Evolutionary conservation across 2,113 vertebrate genomes (phyloP), one percentile per base, ranked within the genome.

Genomic region (Thunnus thynnus): DNA sequence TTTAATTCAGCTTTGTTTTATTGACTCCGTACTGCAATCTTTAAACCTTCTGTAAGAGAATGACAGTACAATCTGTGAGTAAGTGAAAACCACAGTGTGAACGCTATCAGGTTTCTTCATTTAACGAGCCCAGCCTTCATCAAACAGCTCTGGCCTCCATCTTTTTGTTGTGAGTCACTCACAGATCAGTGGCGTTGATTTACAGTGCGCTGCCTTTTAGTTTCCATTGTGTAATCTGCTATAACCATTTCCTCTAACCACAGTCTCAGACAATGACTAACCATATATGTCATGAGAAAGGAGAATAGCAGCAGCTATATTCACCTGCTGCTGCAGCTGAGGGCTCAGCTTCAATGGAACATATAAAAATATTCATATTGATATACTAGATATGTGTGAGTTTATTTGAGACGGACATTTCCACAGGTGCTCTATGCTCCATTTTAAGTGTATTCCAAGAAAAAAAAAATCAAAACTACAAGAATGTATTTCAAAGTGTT

Each of bases 261-360:
- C 58, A 76, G 48, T 82, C 84, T 46, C 82, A 89, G 87, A 87
- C 87, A 69, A 50, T 91, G 86, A 91, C 85, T 92, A 80, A 92
- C 68, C 41, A 13, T 66, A 57, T 71, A 58, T 52, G 48, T 57
- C 74, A 76, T 72, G 58, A 50, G 65, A 72, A 20, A 66, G 41
- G 46, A 51, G 74, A 65, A 46, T 11, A 18, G 56, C 57, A 61
- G 27, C 36, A 25, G 57, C 25, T 50, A 25, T 7, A 56, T 17
- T 30, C 41, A 73, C 20, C 56, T 57, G 11, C 56, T 25, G 25
- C 6, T 46, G 58, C 48, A 56, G 61, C 9, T n/a, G 44, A 32
- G 73, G 36, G 51, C 7, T 47, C 25, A 20, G 22, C 63, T 18
- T 51, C 46, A 22, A 18, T 11, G 20, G 4, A 16, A 30, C 36